These are phyloP conservation scores for Siphamia tubifer DNA, from an alignment of 2,113 vertebrate species.

Conservation along the genomic window DNA sequence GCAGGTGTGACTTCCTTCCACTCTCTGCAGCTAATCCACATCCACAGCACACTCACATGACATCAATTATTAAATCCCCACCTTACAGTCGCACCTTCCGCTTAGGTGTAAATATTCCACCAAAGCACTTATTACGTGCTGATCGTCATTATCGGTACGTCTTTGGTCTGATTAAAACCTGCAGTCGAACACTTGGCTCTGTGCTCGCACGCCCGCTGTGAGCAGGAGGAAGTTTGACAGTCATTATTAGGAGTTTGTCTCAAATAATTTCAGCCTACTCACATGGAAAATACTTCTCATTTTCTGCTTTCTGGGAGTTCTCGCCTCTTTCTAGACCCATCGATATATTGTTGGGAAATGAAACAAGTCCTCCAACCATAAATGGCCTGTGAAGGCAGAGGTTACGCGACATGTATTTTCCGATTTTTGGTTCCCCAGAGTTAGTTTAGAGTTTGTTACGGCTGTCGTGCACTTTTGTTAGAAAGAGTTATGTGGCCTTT, in stretches of 20 bases:
- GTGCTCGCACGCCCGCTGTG: conserved; percentile 31
- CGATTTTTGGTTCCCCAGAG: too few relatives aligned
- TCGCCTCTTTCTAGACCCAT: too few relatives aligned
- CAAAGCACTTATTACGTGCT: conserved; percentile 18
- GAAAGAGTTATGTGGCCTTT: too few relatives aligned
- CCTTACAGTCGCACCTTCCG: neutral
- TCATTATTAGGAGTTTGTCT: conserved; percentile 22
- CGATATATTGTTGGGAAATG: too few relatives aligned
- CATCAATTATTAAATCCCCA: conserved; percentile 6
- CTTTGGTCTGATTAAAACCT: conserved; percentile 30
- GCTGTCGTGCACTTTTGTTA: too few relatives aligned
- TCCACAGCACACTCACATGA: neutral
- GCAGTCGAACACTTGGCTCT: conserved; percentile 5
- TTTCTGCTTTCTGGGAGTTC: neutral
- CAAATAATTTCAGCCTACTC: conserved; percentile 6
- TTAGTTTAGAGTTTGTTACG: too few relatives aligned
- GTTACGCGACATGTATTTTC: too few relatives aligned
- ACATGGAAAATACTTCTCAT: conserved; percentile 10
- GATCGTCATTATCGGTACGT: conserved; percentile 32
- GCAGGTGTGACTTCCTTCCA: neutral
- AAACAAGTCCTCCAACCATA: too few relatives aligned
- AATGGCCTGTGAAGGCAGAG: too few relatives aligned
- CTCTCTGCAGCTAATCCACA: neutral
- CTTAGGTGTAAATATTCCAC: conserved; percentile 19
- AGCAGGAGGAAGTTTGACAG: conserved; percentile 34